These are phyloP conservation scores for Brachirus orientalis DNA, from an alignment of 2,113 vertebrate genomes.

Conservation along the genomic window DNA sequence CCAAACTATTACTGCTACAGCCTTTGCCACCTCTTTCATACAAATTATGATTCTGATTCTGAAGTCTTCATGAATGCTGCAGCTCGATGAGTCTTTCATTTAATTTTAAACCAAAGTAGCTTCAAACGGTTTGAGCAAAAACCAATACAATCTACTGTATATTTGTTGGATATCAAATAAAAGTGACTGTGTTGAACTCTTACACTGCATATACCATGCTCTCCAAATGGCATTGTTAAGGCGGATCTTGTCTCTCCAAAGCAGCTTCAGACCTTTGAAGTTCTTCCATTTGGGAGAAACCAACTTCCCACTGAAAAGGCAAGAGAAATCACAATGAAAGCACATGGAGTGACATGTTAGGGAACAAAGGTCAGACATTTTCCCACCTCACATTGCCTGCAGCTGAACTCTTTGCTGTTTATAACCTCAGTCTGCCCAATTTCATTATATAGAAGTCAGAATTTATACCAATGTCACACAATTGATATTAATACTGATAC, in stretches of 20 bases:
- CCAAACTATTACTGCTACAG: not conserved
- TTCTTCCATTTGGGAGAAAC: slow-evolving; percentile 99
- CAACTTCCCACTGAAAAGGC: slow-evolving; percentile 89
- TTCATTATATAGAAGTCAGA: too few species aligned
- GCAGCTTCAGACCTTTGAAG: slow-evolving; percentile 96
- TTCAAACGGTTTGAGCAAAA: not conserved
- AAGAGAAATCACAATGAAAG: slow-evolving; percentile 1
- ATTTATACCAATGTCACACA: too few species aligned
- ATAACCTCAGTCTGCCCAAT: too few species aligned
- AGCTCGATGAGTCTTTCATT: not conserved
- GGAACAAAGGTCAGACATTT: not conserved
- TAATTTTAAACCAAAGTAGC: not conserved
- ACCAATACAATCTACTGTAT: not conserved
- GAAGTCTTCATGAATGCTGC: not conserved
- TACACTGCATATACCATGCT: slow-evolving; percentile 99
- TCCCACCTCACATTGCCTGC: too few species aligned
- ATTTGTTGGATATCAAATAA: not conserved
- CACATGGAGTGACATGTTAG: not conserved
- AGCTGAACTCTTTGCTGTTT: too few species aligned
- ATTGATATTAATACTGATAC: too few species aligned
- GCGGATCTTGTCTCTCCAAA: slow-evolving; percentile 99
- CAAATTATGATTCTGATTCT: not conserved
- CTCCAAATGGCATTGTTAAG: slow-evolving; percentile 99
- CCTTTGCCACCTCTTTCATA: not conserved
- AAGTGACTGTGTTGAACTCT: slow-evolving; percentile 67